Evolutionary conservation across 2,797 vertebrate species (phyloP).

Genomic region (Tapera naevia): DNA sequence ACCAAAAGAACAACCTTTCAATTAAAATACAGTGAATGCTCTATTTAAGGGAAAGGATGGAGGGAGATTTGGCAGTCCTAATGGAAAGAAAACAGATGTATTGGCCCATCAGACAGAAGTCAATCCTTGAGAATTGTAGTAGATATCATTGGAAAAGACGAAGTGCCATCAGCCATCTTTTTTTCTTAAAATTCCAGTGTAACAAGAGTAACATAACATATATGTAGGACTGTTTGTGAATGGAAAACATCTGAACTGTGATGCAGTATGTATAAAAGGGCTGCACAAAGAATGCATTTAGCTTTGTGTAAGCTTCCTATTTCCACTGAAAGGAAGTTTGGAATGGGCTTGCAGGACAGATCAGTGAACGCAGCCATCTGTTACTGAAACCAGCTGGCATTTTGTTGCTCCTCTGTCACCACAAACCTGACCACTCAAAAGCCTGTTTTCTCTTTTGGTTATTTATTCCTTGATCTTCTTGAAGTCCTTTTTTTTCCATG

Average conservation of each 20-base stretch:
- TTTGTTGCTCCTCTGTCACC: conserved; percentile 40
- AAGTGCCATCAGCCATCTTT: background rate
- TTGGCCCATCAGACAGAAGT: background rate
- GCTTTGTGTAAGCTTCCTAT: conserved; percentile 6
- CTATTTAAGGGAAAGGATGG: background rate
- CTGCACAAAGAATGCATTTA: background rate
- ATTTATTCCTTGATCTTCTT: conserved; percentile 21
- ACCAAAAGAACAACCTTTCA: background rate
- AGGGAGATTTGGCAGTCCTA: background rate
- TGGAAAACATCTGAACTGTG: background rate
- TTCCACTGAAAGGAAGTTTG: conserved; percentile 51
- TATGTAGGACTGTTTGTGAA: background rate
- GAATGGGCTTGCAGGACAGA: conserved; percentile 29
- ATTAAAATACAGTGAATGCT: background rate
- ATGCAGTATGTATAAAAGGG: background rate
- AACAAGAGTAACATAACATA: conserved; percentile 6
- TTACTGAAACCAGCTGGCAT: conserved; percentile 56
- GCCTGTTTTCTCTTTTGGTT: background rate
- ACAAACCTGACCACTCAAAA: conserved; percentile 14
- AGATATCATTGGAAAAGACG: background rate
- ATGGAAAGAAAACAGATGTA: background rate
- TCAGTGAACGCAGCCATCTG: conserved; percentile 38
- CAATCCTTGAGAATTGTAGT: background rate
- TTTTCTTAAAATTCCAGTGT: conserved; percentile 2
- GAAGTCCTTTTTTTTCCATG: background rate